A percentile compares a stretch with the other conserved stretches of the same genome.
phyloP scores from a whole-genome alignment of 1,140 invertebrate genomes.

The Marisa cornuarietis region DNA sequence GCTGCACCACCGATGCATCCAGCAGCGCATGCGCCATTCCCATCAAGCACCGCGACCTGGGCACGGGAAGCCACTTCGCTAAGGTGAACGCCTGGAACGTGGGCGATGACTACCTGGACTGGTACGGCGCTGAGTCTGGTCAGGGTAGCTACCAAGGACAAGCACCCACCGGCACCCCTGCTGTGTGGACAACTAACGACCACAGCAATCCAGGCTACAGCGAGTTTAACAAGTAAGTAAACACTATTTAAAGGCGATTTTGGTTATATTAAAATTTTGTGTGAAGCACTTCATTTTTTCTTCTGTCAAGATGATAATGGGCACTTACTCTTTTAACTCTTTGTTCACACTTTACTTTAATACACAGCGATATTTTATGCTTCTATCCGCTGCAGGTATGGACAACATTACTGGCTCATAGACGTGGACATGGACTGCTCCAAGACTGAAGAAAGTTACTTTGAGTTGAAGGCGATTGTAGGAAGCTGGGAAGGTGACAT shows the following conservation, averaged over 20 bases:
- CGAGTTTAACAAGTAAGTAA: slow-evolving; percentile 45
- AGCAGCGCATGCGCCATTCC: slow-evolving; percentile 64
- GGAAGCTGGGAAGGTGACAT: slow-evolving; percentile 60
- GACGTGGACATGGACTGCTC: slow-evolving; percentile 68
- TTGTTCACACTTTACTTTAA: background rate
- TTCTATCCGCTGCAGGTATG: slow-evolving; percentile 47
- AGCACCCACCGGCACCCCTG: slow-evolving; percentile 63
- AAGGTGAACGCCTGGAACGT: slow-evolving; percentile 62
- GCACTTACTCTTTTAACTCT: background rate
- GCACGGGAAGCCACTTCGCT: slow-evolving; percentile 52
- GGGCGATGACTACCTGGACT: slow-evolving; percentile 66
- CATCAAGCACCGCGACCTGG: slow-evolving; percentile 55
- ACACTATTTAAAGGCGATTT: no score
- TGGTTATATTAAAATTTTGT: background rate
- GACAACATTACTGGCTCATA: slow-evolving; percentile 69
- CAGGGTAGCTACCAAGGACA: slow-evolving; percentile 61
- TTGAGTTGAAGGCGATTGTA: slow-evolving; percentile 66
- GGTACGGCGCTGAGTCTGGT: slow-evolving; percentile 64
- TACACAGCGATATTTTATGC: background rate
- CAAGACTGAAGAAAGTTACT: slow-evolving; percentile 67
- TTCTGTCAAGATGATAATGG: background rate
- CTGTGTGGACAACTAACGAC: slow-evolving; percentile 66
- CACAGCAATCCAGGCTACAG: slow-evolving; percentile 37
- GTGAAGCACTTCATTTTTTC: background rate
- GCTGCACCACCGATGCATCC: slow-evolving; percentile 42